These are phyloP conservation scores for Megamerina dolium DNA, from an alignment of 2,888 invertebrate species.

Conservation along the genomic window DNA sequence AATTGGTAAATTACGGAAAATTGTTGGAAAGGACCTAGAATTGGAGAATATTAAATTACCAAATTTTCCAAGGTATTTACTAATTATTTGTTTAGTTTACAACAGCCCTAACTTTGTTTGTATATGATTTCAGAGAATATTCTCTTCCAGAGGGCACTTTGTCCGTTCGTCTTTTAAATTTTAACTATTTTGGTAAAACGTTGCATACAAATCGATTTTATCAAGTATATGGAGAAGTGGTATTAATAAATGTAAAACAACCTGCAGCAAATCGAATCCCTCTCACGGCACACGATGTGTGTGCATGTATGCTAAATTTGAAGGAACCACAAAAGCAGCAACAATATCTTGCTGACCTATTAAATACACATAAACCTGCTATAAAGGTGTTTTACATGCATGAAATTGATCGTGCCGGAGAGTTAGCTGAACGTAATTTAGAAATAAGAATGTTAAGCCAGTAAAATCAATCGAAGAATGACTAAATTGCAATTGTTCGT, in stretches of 20 bases:
- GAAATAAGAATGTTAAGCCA: slow-evolving; percentile 30
- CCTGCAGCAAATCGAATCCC: slow-evolving; percentile 21
- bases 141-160: slow-evolving; percentile 34
- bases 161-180: slow-evolving; percentile 28
- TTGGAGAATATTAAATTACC: slow-evolving; percentile 37
- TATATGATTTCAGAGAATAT: slow-evolving; percentile 30
- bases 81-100: background rate
- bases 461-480: too few species aligned
- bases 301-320: too few species aligned
- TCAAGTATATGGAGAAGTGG: slow-evolving; percentile 36
- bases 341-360: slow-evolving; percentile 19
- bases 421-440: slow-evolving; percentile 33
- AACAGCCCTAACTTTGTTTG: background rate
- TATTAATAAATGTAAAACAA: slow-evolving; percentile 28
- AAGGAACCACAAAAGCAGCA: slow-evolving; percentile 8
- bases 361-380: slow-evolving; percentile 30
- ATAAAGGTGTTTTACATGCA: slow-evolving; percentile 28
- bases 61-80: slow-evolving; percentile 31
- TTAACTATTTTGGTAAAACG: slow-evolving; percentile 16
- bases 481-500: slow-evolving; percentile 28
- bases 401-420: slow-evolving; percentile 27
- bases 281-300: slow-evolving; percentile 24
- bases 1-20: slow-evolving; percentile 34
- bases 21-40: slow-evolving; percentile 18
- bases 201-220: slow-evolving; percentile 28